A percentile compares a stretch with the other conserved stretches of the same genome.
phyloP scores from a whole-genome alignment of 2,113 vertebrate species.

The Thermophis baileyi region DNA sequence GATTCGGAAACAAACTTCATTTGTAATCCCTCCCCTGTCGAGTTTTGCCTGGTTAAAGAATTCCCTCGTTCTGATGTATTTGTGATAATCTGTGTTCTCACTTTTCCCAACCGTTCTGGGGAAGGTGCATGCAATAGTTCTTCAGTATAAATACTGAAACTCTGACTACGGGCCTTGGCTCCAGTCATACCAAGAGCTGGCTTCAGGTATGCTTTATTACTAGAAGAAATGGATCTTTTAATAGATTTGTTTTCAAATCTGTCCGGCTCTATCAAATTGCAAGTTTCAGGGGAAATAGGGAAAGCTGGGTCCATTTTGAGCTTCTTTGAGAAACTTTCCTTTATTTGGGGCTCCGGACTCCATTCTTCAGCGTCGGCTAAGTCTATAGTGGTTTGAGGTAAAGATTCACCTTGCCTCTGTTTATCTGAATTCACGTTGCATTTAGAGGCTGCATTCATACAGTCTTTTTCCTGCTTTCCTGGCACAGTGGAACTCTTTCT shows the following conservation, averaged over 20 bases:
- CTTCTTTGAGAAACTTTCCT: conserved; percentile 50
- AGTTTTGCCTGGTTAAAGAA: conserved; percentile 81
- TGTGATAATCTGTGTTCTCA: conserved; percentile 89
- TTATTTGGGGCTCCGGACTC: conserved; percentile 49
- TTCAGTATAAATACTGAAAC: conserved; percentile 81
- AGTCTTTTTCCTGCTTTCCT: conserved; percentile 89
- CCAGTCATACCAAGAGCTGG: conserved; percentile 92
- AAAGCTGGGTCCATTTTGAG: conserved; percentile 46
- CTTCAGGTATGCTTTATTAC: conserved; percentile 80
- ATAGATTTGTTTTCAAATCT: conserved; percentile 70
- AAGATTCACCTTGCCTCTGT: conserved; percentile 42
- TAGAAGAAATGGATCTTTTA: conserved; percentile 80
- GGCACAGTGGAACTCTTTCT: conserved; percentile 77
- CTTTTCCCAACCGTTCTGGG: conserved; percentile 73
- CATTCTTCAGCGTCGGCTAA: conserved; percentile 36
- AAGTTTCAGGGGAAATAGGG: conserved; percentile 50
- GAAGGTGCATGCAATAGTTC: conserved; percentile 72
- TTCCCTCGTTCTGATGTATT: conserved; percentile 86
- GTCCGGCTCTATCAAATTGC: conserved; percentile 59
- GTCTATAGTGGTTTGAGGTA: conserved; percentile 37
- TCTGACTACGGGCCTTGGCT: conserved; percentile 91
- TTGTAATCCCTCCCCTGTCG: conserved; percentile 73
- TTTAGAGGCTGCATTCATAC: conserved; percentile 83
- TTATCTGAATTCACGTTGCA: conserved; percentile 64
- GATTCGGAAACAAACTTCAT: conserved; percentile 45